phyloP scores from a whole-genome alignment of 2,888 invertebrate species.

The Patella depressa region DNA sequence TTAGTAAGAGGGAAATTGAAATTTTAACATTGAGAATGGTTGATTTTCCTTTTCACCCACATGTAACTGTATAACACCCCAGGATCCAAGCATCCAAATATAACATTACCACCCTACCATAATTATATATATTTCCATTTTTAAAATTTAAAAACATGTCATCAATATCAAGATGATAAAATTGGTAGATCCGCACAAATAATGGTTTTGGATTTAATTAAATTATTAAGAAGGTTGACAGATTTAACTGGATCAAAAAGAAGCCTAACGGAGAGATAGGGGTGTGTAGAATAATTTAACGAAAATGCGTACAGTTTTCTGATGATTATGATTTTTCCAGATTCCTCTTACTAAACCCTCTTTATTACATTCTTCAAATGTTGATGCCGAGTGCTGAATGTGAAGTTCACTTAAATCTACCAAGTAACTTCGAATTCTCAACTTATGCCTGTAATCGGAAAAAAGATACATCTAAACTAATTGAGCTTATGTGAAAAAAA shows the following conservation, averaged over 20 bases:
- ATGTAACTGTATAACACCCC: too few relatives aligned
- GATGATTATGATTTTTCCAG: constrained; percentile 64
- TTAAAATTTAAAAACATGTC: not conserved
- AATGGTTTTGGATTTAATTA: not conserved
- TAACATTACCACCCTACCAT: not conserved
- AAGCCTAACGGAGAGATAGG: too few relatives aligned
- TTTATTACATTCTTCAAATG: constrained; percentile 59
- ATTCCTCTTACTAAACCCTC: constrained; percentile 59
- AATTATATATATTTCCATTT: not conserved
- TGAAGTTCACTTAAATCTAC: constrained; percentile 60
- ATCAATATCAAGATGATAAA: not conserved
- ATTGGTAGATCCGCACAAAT: not conserved
- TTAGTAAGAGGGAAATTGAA: too few relatives aligned
- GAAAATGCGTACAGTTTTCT: constrained; percentile 49
- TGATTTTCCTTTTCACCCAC: too few relatives aligned
- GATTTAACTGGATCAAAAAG: not conserved
- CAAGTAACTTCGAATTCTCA: constrained; percentile 56
- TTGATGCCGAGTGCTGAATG: constrained; percentile 53
- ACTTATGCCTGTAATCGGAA: constrained; percentile 36
- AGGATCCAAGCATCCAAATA: too few relatives aligned
- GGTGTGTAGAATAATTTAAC: too few relatives aligned
- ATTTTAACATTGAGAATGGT: too few relatives aligned
- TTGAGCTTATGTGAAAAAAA: too few relatives aligned
- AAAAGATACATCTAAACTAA: not conserved
- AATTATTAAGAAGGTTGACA: not conserved